phyloP scores from a whole-genome alignment of 2,888 invertebrate genomes.

The Portevinia maculata region DNA sequence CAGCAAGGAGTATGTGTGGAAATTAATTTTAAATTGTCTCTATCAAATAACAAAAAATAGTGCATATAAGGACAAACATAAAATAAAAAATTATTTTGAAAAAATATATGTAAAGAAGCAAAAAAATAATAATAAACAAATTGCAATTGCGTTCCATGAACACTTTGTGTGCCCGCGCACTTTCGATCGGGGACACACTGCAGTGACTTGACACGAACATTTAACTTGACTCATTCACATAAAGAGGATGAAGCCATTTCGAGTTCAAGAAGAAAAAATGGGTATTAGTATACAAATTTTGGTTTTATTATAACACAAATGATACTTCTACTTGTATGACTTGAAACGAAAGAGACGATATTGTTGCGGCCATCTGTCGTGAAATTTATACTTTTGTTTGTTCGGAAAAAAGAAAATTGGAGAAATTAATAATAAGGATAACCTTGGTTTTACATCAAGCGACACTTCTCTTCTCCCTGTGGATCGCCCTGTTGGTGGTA shows the following conservation, averaged over 20 bases:
- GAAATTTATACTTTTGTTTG: slow-evolving; percentile 41
- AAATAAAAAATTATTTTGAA: neutral
- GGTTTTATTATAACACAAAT: slow-evolving; percentile 59
- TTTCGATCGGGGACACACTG: slow-evolving; percentile 16
- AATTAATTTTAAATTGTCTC: slow-evolving; percentile 8
- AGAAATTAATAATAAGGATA: slow-evolving; percentile 17
- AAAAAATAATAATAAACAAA: slow-evolving; percentile 27
- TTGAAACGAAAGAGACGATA: slow-evolving; percentile 24
- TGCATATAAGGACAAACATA: slow-evolving; percentile 17
- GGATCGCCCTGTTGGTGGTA: slow-evolving; percentile 82
- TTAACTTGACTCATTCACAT: too few species aligned
- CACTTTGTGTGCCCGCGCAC: slow-evolving; percentile 47
- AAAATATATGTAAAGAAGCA: neutral
- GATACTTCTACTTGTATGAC: slow-evolving; percentile 23
- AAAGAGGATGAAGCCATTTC: neutral
- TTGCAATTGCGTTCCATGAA: slow-evolving; percentile 57
- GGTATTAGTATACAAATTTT: slow-evolving; percentile 49
- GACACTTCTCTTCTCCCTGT: slow-evolving; percentile 80
- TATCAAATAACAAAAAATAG: slow-evolving; percentile 15
- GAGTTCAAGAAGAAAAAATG: slow-evolving; percentile 8
- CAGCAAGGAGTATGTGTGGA: neutral
- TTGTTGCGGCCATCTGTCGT: slow-evolving; percentile 44
- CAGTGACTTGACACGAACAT: too few species aligned
- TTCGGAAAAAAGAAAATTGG: slow-evolving; percentile 44
- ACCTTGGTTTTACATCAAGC: slow-evolving; percentile 78